A percentile compares a stretch with the other conserved stretches of the same genome.
Evolutionary conservation across 1,140 invertebrate species (phyloP).

Genomic region (Kradibia gibbosae): DNA sequence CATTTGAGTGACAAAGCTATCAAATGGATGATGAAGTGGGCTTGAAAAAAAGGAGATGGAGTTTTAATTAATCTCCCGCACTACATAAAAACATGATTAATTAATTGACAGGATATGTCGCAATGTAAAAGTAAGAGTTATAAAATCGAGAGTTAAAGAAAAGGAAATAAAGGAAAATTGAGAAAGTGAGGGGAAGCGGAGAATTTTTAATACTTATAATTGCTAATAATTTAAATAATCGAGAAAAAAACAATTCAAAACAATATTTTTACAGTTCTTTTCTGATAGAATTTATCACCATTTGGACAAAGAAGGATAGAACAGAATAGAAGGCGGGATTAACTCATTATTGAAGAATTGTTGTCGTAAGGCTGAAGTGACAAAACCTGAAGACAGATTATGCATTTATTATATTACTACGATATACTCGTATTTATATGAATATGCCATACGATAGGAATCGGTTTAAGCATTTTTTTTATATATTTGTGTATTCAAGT

Average conservation of each 20-base stretch:
- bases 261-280: too few relatives aligned
- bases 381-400: too few relatives aligned
- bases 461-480: not conserved
- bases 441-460: too few relatives aligned
- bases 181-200: not conserved
- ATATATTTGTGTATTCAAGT: not conserved
- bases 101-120: slow-evolving; percentile 35
- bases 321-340: too few relatives aligned
- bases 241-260: not conserved
- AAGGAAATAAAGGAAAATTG: not conserved
- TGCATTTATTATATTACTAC: too few relatives aligned
- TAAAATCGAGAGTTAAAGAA: not conserved
- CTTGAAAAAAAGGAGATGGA: not conserved
- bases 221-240: slow-evolving; percentile 11
- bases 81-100: slow-evolving; percentile 37
- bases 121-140: not conserved
- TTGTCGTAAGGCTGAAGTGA: too few relatives aligned
- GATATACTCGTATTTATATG: too few relatives aligned
- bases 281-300: too few relatives aligned
- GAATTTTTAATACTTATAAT: slow-evolving; percentile 36
- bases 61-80: not conserved
- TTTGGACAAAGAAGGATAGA: too few relatives aligned
- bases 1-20: not conserved
- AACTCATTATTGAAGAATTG: too few relatives aligned
- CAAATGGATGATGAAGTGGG: not conserved